A percentile compares a stretch with the other conserved stretches of the same genome.
Evolutionary conservation across 2,113 vertebrate genomes (phyloP).

Genomic region (Ahaetulla prasina): DNA sequence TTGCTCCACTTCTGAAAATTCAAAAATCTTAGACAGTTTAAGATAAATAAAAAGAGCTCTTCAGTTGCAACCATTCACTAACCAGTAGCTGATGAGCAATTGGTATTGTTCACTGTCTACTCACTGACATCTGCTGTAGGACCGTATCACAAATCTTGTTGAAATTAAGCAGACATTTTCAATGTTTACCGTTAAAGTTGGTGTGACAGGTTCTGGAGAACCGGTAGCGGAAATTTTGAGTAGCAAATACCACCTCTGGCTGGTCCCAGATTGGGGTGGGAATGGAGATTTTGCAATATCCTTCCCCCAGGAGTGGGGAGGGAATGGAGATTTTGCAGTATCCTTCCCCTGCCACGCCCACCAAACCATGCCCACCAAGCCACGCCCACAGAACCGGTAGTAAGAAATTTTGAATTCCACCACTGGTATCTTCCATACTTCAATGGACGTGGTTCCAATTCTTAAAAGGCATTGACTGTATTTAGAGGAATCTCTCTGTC

Average conservation of each 20-base stretch:
- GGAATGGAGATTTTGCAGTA: too few species aligned
- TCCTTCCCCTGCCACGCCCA: too few species aligned
- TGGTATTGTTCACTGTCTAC: slow-evolving; percentile 40
- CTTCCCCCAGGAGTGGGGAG: too few species aligned
- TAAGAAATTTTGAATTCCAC: too few species aligned
- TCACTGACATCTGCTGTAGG: slow-evolving; percentile 44
- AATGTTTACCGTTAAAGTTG: not conserved
- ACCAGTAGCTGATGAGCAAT: not conserved
- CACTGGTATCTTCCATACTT: slow-evolving; percentile 36
- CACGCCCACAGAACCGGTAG: too few species aligned
- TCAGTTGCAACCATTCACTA: not conserved
- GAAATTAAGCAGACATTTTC: slow-evolving; percentile 13
- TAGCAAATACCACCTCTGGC: too few species aligned
- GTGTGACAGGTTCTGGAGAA: too few species aligned
- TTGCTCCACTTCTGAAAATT: not conserved
- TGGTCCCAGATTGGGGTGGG: too few species aligned
- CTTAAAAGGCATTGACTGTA: not conserved
- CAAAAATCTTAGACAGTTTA: not conserved
- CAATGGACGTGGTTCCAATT: not conserved
- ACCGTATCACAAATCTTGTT: slow-evolving; percentile 25
- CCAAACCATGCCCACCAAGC: too few species aligned
- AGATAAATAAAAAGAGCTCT: not conserved
- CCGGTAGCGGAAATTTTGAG: too few species aligned
- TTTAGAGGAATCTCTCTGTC: slow-evolving; percentile 10
- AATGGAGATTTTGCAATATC: too few species aligned